Conservation (phyloP, 1,140 invertebrate genomes). For the Andricus grossulariae region DNA sequence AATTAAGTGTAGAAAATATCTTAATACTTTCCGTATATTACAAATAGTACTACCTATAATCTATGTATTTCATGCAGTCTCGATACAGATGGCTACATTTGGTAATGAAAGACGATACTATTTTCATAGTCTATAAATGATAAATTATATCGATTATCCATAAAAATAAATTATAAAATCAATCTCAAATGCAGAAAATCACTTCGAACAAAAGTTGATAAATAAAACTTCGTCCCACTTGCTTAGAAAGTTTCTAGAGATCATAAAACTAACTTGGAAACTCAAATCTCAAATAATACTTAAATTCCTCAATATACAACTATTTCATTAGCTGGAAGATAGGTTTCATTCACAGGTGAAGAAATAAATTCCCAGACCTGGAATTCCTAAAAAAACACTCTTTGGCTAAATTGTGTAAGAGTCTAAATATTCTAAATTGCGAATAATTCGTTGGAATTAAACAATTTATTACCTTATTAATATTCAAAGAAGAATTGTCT, state of each 20-base stretch:
- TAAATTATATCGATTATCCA: too few relatives aligned
- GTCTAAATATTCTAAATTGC: neutral
- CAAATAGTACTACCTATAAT: neutral
- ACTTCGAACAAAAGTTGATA: too few relatives aligned
- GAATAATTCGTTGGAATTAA: neutral
- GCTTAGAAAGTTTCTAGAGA: neutral
- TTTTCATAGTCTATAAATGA: neutral
- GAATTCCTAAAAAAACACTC: neutral
- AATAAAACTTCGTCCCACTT: neutral
- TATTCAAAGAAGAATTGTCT: neutral
- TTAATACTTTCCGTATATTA: constrained; percentile 28
- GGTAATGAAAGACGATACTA: neutral
- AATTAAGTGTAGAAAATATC: constrained; percentile 31
- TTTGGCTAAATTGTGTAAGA: neutral
- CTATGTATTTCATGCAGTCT: constrained; percentile 12
- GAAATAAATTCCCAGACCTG: neutral
- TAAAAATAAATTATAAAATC: too few relatives aligned
- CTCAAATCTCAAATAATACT: constrained; percentile 15
- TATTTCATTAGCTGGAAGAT: neutral
- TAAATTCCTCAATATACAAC: neutral
- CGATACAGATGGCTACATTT: neutral
- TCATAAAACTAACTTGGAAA: neutral
- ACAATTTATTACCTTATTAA: neutral
- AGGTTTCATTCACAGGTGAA: neutral
- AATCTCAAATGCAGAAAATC: too few relatives aligned